These are phyloP conservation scores for Athene cunicularia DNA, from an alignment of 2,113 vertebrate genomes.

Conservation along the genomic window DNA sequence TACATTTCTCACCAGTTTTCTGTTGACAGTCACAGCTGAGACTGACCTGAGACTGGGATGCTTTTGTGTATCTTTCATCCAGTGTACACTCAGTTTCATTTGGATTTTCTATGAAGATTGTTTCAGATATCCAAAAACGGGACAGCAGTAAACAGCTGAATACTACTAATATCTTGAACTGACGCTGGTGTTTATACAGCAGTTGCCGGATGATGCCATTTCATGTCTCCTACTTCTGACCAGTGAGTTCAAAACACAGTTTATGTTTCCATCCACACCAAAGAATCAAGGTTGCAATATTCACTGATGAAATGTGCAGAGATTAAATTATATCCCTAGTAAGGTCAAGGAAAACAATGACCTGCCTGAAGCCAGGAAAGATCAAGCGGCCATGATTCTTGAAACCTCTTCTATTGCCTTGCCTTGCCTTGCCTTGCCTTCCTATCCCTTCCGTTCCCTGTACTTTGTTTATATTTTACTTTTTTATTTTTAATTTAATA, in stretches of 20 bases:
- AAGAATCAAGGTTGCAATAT: not conserved
- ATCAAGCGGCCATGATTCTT: not conserved
- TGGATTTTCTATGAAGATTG: not conserved
- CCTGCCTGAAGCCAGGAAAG: not conserved
- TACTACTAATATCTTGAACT: not conserved
- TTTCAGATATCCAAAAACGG: not conserved
- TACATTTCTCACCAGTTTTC: not conserved
- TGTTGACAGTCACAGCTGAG: not conserved
- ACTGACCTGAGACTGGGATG: not conserved
- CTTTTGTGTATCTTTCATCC: not conserved
- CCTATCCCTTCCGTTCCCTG: not conserved
- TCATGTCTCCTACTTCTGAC: not conserved
- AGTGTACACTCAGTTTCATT: not conserved
- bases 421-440: not conserved
- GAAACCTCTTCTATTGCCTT: not conserved
- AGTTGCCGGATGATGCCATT: not conserved
- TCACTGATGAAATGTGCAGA: not conserved
- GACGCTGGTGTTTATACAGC: not conserved
- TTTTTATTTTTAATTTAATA: not conserved
- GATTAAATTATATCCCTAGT: not conserved
- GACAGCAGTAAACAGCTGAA: not conserved
- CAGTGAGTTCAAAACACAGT: not conserved
- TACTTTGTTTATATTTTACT: not conserved
- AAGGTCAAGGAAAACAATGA: not conserved
- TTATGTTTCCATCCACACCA: not conserved